Conservation (phyloP, 2,113 vertebrate genomes). For the Cygnus atratus region DNA sequence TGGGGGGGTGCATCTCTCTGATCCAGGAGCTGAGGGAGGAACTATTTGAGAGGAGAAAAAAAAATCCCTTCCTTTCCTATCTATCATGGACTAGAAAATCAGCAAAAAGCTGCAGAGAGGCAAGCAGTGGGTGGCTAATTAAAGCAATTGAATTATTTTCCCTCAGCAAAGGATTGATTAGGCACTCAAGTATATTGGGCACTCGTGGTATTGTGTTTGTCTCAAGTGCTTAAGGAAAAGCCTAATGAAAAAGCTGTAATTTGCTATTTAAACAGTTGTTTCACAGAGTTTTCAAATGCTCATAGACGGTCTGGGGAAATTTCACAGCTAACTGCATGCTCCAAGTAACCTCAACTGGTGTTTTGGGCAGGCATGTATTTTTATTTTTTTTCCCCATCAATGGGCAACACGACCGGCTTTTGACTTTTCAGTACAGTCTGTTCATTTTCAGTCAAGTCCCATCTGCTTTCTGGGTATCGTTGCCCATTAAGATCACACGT, state of each 20-base stretch:
- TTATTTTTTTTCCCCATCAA: not conserved
- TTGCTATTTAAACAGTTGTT: constrained; percentile 56
- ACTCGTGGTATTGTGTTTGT: constrained; percentile 55
- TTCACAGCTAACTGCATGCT: not conserved
- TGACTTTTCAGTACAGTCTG: not conserved
- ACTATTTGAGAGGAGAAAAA: not conserved
- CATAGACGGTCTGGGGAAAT: not conserved
- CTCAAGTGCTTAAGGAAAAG: constrained; percentile 45
- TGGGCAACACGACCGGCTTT: not conserved
- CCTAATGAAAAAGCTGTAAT: constrained; percentile 60
- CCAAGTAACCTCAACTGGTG: not conserved
- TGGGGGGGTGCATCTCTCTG: not conserved
- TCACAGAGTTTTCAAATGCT: constrained; percentile 30
- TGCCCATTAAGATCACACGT: not conserved
- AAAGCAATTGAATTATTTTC: constrained; percentile 75
- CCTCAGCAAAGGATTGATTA: constrained; percentile 69
- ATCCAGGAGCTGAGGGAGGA: not conserved
- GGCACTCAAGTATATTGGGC: constrained; percentile 50
- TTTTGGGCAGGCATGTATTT: not conserved
- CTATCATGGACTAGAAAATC: constrained; percentile 34
- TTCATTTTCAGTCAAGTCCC: not conserved
- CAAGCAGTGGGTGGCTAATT: constrained; percentile 68
- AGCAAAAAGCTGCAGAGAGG: constrained; percentile 29
- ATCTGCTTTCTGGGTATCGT: not conserved
- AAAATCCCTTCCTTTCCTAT: not conserved